Conservation (phyloP, 2,113 vertebrate species). For the Marmota flaviventris region DNA sequence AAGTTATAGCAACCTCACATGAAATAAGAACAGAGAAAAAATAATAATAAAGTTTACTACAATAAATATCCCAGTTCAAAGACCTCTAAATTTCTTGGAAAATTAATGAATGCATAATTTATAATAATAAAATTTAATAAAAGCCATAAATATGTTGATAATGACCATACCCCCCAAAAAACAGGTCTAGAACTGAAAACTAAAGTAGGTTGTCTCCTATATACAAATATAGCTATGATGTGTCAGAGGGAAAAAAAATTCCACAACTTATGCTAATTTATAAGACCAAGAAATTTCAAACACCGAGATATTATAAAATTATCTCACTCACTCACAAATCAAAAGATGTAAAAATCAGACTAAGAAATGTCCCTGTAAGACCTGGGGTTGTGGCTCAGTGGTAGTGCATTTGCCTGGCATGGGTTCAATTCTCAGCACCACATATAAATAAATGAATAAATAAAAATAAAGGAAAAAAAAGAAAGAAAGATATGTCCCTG, state of each 20-base stretch:
- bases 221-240: slow-evolving; percentile 23
- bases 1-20: background rate
- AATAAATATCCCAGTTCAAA: background rate
- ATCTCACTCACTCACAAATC: background rate
- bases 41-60: background rate
- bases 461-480: too few relatives aligned
- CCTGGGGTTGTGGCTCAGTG: background rate
- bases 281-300: background rate
- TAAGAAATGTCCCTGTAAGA: background rate
- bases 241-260: background rate
- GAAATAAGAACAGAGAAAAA: background rate
- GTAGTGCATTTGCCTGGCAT: too few relatives aligned
- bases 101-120: background rate
- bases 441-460: too few relatives aligned
- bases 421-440: too few relatives aligned
- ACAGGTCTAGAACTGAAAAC: background rate
- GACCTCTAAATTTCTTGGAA: background rate
- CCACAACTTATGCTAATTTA: background rate
- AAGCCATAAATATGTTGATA: background rate
- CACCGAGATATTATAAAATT: background rate
- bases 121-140: slow-evolving; percentile 37
- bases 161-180: background rate
- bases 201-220: background rate
- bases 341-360: background rate
- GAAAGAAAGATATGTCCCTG: background rate